Evolutionary conservation across 1,140 invertebrate genomes (phyloP), one percentile per base, ranked within the genome.

Genomic region (Sycobia sp.): DNA sequence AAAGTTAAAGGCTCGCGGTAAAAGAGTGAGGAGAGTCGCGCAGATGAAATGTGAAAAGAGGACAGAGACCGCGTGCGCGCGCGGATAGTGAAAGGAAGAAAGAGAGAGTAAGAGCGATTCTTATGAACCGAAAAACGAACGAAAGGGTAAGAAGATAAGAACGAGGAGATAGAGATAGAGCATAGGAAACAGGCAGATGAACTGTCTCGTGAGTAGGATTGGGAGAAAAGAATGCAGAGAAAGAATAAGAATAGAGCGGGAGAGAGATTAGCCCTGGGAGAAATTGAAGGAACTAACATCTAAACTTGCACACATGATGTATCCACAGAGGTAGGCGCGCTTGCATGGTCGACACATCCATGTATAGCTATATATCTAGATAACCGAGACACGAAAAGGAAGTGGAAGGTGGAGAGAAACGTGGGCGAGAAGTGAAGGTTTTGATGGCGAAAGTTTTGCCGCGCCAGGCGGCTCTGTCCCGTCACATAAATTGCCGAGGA

Each of bases 401-500:
- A n/a, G n/a, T n/a, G 32, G 32, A 32, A 25, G 55, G 29, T 2
- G 4, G 41, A 18, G 50, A 46, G 54, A 46, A 49, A 57, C 47
- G 47, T 44, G 47, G 53, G 36, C 29, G 59, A 56, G 54, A 66
- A 62, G 59, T 62, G 58, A 62, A 62, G 54, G 53, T 50, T 66
- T 49, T 62, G 59, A 62, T 62, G 51, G 65, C 51, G 62, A 67
- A 63, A 67, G 55, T 67, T 67, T 47, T 36, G 23, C 57, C 32
- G n/a, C n/a, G n/a, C n/a, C n/a, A 27, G 38, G 50, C 41, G 51
- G 32, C n/a, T 23, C 47, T 57, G 41, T 9, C 56, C 60, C 58
- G 58, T 54, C 65, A 66, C 58, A 66, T 66, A 66, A 66, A 66
- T 66, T 66, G 51, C 55, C 59, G 51, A 66, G 18, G 65, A 66